Evolutionary conservation across 2,113 vertebrate genomes (phyloP), one percentile per base, ranked within the genome.

Genomic region (Ptilorrhoa leucosticta): DNA sequence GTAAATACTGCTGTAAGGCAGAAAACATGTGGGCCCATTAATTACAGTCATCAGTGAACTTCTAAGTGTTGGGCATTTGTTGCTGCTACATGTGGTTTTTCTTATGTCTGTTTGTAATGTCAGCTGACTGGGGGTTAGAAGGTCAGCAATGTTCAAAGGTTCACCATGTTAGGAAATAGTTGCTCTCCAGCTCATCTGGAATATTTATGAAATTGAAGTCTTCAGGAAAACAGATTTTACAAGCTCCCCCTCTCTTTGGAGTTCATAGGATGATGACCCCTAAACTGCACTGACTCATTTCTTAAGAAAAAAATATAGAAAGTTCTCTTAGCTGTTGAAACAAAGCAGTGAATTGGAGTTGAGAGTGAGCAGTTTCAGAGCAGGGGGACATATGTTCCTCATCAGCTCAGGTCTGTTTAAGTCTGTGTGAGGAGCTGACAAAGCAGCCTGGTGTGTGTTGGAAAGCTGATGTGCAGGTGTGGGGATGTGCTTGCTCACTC

Each of bases 1-100:
- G 80, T 81, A 96, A 90, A 92, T 81, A 73, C 15, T 83, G 76
- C 90, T 94, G 53, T 64, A 79, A 94, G 82, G 76, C 80, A 93
- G 88, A 78, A 95, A 92, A 87, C 31, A 48, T 73, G 64, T 45
- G 53, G 72, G 37, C 13, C 19, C 6, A 6, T 89, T 93, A 87
- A 90, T 90, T 78, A 75, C 85, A 83, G 31, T 64, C 61, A 40
- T 85, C 35, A 15, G 50, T 35, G 82, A 94, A 65, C 63, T 61
- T 90, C 4, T 47, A 6, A 83, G 56, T 19, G 6, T 54, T 83
- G 88, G 93, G 30, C 60, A 57, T 85, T 94, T 80, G 75, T 84
- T 87, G 61, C 83, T 88, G 89, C 54, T 70, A 16, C 13, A 1
- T 92, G 80, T 95, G 88, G 45, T 88, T 95, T 95, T 76, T 70